phyloP scores from a whole-genome alignment of 2,888 invertebrate genomes.

The Saturnia japonica region DNA sequence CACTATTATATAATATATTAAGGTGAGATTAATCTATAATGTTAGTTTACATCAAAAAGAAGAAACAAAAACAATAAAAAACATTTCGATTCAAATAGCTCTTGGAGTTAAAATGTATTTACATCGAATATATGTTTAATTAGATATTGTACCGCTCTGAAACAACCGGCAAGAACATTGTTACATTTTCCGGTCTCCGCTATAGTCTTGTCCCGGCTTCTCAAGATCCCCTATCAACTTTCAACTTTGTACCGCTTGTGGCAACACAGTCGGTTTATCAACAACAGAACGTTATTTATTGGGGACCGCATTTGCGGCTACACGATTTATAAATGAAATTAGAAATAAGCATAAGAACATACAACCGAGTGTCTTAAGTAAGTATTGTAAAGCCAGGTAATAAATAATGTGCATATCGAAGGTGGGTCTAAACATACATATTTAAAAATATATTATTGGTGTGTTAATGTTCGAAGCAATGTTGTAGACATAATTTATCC shows the following conservation, averaged over 20 bases:
- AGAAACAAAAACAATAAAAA: neutral
- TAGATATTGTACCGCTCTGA: constrained; percentile 34
- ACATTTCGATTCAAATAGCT: constrained; percentile 3
- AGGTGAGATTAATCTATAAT: neutral
- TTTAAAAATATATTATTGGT: neutral
- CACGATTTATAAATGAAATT: constrained; percentile 51
- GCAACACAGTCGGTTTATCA: constrained; percentile 61
- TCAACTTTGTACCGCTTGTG: constrained; percentile 69
- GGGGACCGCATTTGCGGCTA: constrained; percentile 44
- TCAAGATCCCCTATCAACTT: constrained; percentile 73
- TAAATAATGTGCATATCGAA: neutral
- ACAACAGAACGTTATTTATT: constrained; percentile 61
- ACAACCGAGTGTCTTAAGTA: constrained; percentile 30
- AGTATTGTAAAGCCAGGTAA: neutral
- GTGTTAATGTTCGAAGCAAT: no score
- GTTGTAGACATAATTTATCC: neutral
- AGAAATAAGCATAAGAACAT: constrained; percentile 29
- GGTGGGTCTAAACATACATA: neutral
- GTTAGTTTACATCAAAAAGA: constrained; percentile 5
- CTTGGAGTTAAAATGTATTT: constrained; percentile 33
- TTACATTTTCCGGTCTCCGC: constrained; percentile 51
- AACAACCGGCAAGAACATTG: constrained; percentile 37
- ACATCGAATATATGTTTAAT: constrained; percentile 35
- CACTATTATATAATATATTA: neutral
- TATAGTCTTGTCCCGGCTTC: constrained; percentile 57